Conservation (phyloP, 92 coral and sea anemone species). For the Porites lobata region DNA sequence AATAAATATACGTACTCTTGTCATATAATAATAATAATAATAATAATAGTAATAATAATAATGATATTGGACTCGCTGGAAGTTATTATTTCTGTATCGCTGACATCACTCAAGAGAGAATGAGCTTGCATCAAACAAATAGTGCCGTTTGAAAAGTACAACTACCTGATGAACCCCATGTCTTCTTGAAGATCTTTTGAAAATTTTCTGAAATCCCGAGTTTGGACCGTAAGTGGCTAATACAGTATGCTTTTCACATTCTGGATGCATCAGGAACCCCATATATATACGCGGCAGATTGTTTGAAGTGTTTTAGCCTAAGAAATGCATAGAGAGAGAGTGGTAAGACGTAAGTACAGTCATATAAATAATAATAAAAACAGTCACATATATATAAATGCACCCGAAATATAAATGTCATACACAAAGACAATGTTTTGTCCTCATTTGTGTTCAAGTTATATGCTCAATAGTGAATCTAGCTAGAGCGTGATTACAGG, state of each 20-base stretch:
- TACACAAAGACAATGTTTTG: no score
- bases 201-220: slow-evolving; percentile 41
- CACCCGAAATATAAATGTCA: no score
- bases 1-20: no score
- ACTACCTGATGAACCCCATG: slow-evolving; percentile 65
- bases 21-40: no score
- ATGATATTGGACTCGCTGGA: no score
- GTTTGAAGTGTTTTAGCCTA: slow-evolving; percentile 9
- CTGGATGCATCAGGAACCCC: slow-evolving; percentile 2
- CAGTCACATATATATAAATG: no score
- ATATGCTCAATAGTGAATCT: no score
- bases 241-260: slow-evolving; percentile 34
- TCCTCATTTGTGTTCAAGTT: no score
- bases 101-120: neutral
- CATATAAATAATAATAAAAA: neutral
- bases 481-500: no score
- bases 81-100: neutral
- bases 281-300: neutral
- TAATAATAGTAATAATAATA: neutral
- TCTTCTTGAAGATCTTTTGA: slow-evolving; percentile 51
- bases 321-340: neutral
- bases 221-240: slow-evolving; percentile 32
- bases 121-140: neutral
- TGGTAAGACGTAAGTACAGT: neutral
- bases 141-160: neutral